Evolutionary conservation across 2,888 invertebrate species (phyloP).

Genomic region (Masnerella sp.): DNA sequence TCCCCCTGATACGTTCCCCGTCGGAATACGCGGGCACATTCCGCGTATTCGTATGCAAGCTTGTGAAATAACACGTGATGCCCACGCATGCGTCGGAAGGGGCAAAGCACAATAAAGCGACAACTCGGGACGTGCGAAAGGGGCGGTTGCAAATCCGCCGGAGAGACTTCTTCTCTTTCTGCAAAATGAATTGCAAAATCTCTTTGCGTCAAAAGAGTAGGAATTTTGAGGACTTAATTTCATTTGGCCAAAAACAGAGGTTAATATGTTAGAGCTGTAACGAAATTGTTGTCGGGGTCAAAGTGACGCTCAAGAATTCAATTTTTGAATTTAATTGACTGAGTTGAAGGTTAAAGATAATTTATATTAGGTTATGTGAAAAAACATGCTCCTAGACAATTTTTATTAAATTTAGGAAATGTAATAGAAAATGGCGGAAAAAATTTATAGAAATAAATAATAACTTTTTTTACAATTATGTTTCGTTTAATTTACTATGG

Average conservation of each 20-base stretch:
- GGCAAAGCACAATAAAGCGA: constrained; percentile 59
- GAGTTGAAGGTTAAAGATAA: no score
- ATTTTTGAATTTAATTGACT: constrained; percentile 2
- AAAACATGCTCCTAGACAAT: no score
- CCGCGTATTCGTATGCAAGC: constrained; percentile 64
- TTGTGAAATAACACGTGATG: constrained; percentile 72
- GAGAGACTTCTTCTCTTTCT: constrained; percentile 63
- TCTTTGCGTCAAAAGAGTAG: constrained; percentile 46
- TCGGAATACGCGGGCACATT: constrained; percentile 54
- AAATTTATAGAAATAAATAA: no score
- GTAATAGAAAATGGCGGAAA: no score
- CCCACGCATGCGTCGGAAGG: constrained; percentile 67
- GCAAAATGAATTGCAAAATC: constrained; percentile 64
- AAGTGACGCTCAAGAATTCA: constrained; percentile 14
- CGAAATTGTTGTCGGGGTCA: constrained; percentile 22
- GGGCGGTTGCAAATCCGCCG: constrained; percentile 66
- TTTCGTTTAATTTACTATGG: no score
- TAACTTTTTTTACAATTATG: no score
- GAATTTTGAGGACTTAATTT: constrained; percentile 35
- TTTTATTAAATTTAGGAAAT: no score
- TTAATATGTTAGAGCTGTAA: constrained; percentile 20
- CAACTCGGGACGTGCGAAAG: constrained; percentile 65
- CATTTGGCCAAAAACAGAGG: constrained; percentile 21
- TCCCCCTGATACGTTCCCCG: constrained; percentile 32
- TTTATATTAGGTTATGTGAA: no score